Conservation (phyloP, 2,113 vertebrate species). For the Vulpes ferrilata region DNA sequence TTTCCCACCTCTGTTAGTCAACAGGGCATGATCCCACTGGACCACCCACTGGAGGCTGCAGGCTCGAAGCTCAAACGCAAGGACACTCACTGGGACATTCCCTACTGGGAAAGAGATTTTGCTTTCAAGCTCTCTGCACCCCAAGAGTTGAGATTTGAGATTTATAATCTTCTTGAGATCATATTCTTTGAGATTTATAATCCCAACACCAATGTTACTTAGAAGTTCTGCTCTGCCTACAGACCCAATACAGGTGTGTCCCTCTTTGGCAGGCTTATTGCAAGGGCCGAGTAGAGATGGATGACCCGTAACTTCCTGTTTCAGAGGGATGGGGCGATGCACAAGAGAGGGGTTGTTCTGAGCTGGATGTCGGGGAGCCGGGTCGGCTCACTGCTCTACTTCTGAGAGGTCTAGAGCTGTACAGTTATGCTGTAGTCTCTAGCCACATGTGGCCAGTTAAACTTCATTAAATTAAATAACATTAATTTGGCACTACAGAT, state of each 20-base stretch:
- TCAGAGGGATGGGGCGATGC: background rate
- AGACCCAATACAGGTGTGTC: background rate
- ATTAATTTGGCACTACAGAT: rapidly evolving
- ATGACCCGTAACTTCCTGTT: background rate
- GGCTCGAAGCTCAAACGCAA: background rate
- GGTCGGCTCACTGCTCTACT: background rate
- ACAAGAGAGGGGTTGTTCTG: background rate
- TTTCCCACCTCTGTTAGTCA: background rate
- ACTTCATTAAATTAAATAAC: background rate
- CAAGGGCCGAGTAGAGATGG: rapidly evolving
- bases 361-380: background rate
- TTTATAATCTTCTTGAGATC: background rate
- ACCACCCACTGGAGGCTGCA: no score
- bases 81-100: background rate
- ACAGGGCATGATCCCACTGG: rapidly evolving
- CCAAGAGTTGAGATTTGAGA: no score
- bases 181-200: background rate
- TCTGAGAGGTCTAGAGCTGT: background rate
- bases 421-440: background rate
- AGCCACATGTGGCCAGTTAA: background rate
- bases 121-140: no score
- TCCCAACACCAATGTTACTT: background rate
- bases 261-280: background rate
- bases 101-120: background rate
- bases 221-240: background rate